Percentiles rank a stretch among this genome's conserved stretches.
phyloP scores from a whole-genome alignment of 2,888 invertebrate species.

The Cataglyphis livida region DNA sequence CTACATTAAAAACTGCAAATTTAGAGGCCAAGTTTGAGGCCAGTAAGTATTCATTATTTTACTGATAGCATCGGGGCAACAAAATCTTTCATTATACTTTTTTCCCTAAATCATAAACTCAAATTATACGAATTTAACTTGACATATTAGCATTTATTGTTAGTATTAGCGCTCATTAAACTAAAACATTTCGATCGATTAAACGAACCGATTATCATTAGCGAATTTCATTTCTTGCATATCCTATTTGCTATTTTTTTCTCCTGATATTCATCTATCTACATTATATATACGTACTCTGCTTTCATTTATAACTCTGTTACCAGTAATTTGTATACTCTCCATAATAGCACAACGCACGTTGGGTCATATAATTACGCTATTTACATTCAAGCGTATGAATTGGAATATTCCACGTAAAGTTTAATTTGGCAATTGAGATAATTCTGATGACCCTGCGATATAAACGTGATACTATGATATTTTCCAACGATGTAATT shows the following conservation, averaged over 20 bases:
- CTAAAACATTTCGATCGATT: background rate
- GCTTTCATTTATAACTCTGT: slow-evolving; percentile 16
- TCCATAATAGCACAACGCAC: slow-evolving; percentile 1
- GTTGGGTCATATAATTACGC: slow-evolving; percentile 12
- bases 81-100: background rate
- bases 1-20: background rate
- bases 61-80: background rate
- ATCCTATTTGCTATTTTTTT: background rate
- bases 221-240: background rate
- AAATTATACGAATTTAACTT: background rate
- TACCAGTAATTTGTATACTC: background rate
- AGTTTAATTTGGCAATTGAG: slow-evolving; percentile 19
- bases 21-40: slow-evolving; percentile 1
- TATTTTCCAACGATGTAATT: background rate
- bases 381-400: slow-evolving; percentile 25
- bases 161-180: background rate
- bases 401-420: background rate
- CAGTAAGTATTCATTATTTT: background rate
- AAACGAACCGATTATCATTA: slow-evolving; percentile 4
- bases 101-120: background rate
- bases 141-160: background rate
- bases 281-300: background rate
- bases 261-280: background rate
- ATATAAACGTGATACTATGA: background rate
- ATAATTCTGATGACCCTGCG: slow-evolving; percentile 12